phyloP scores from a whole-genome alignment of 2,888 invertebrate genomes.

The Drosophila multiciliata region DNA sequence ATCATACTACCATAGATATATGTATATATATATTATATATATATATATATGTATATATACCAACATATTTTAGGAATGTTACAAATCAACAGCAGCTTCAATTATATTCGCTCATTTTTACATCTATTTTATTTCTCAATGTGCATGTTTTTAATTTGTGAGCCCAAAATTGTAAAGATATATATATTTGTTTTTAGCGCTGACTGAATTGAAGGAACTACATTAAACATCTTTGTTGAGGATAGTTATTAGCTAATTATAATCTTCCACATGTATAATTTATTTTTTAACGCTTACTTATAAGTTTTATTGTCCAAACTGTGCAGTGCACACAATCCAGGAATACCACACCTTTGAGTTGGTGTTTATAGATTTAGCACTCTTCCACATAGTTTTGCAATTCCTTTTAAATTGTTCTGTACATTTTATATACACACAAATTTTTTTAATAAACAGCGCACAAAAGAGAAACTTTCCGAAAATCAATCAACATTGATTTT shows the following conservation, averaged over 20 bases:
- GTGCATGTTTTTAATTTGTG: conserved; percentile 13
- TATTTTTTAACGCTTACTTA: conserved; percentile 40
- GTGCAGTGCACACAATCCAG: conserved; percentile 58
- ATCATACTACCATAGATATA: conserved; percentile 12
- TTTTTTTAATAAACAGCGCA: conserved; percentile 44
- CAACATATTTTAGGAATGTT: conserved; percentile 30
- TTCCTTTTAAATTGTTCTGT: conserved; percentile 59
- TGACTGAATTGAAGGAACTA: conserved; percentile 62
- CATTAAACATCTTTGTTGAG: conserved; percentile 41
- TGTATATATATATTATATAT: conserved; percentile 31
- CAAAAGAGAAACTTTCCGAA: conserved; percentile 22
- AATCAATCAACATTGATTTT: conserved; percentile 15
- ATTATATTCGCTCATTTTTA: conserved; percentile 12
- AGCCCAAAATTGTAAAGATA: conserved; percentile 17
- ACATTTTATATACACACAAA: conserved; percentile 25
- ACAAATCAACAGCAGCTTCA: conserved; percentile 33
- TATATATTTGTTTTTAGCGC: conserved; percentile 30
- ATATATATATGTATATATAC: conserved; percentile 9
- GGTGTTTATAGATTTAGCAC: conserved; percentile 37
- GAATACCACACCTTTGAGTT: not conserved
- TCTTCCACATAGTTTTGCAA: conserved; percentile 31
- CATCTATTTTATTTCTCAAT: not conserved
- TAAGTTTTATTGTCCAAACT: conserved; percentile 24
- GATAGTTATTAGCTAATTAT: conserved; percentile 57
- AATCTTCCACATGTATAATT: conserved; percentile 43